phyloP scores from a whole-genome alignment of 2,797 vertebrate genomes.

The Limosa lapponica region DNA sequence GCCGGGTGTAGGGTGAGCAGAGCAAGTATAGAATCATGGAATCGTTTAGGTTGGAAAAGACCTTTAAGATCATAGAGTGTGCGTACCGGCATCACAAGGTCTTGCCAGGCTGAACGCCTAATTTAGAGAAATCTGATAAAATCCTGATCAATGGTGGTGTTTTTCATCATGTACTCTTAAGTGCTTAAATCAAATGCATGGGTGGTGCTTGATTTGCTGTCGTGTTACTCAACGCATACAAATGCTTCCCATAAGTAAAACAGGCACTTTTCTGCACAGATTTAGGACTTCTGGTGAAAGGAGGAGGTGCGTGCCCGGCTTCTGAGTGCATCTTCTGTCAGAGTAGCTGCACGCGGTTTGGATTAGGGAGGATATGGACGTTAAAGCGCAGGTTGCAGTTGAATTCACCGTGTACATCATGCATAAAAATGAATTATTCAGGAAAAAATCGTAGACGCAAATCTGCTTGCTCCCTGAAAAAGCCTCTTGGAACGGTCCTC shows the following conservation, averaged over 20 bases:
- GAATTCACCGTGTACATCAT: neutral
- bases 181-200: neutral
- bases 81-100: neutral
- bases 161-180: neutral
- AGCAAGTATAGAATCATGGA: neutral
- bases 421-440: neutral
- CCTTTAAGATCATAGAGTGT: no score
- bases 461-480: neutral
- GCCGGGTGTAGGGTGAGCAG: neutral
- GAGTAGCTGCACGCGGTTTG: rapidly evolving
- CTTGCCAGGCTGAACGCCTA: neutral
- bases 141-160: neutral
- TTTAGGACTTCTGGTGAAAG: neutral
- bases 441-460: neutral
- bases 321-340: neutral
- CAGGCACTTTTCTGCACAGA: neutral
- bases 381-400: neutral
- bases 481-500: neutral
- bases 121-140: neutral
- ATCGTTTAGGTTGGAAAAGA: neutral
- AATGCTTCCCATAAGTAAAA: neutral
- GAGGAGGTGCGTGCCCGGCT: neutral
- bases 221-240: neutral
- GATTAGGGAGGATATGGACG: neutral
- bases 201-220: neutral